A percentile compares a stretch with the other conserved stretches of the same genome.
Evolutionary conservation across 2,113 vertebrate genomes (phyloP).

Genomic region (Aspidoscelis tigris): DNA sequence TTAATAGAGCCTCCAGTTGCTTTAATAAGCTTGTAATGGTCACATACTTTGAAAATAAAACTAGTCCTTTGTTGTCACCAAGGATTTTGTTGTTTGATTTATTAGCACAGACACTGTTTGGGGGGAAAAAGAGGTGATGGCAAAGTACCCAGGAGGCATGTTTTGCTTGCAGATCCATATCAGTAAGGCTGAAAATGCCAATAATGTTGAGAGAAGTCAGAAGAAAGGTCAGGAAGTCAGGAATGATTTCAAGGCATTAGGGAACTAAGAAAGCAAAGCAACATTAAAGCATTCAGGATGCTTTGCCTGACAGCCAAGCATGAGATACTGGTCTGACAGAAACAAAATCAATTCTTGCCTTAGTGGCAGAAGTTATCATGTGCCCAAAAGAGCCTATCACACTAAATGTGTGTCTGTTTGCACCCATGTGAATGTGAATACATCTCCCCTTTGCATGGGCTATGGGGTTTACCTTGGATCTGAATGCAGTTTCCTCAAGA

Average conservation of each 20-base stretch:
- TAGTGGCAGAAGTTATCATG: conserved; percentile 25
- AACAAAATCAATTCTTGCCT: conserved; percentile 19
- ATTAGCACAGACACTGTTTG: conserved; percentile 52
- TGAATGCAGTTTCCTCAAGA: too few relatives aligned
- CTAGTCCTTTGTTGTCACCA: conserved; percentile 49
- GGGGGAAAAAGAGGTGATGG: conserved; percentile 54
- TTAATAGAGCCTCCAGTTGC: background rate
- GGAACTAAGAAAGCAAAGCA: conserved; percentile 46
- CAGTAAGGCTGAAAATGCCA: conserved; percentile 57
- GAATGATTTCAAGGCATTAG: conserved; percentile 47
- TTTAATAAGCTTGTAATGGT: background rate
- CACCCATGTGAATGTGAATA: too few relatives aligned
- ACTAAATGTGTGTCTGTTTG: conserved; percentile 14
- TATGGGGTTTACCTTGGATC: conserved; percentile 42
- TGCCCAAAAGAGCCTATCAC: conserved; percentile 3
- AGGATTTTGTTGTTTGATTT: conserved; percentile 61
- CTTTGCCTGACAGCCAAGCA: conserved; percentile 35
- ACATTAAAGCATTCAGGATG: background rate
- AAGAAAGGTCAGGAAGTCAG: conserved; percentile 48
- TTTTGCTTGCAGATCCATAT: conserved; percentile 59
- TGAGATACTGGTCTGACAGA: conserved; percentile 26
- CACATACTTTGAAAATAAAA: conserved; percentile 1
- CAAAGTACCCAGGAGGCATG: conserved; percentile 49
- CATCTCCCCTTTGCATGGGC: background rate
- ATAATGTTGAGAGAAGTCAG: conserved; percentile 59